A percentile compares a stretch with the other conserved stretches of the same genome.
Evolutionary conservation across 2,113 vertebrate species (phyloP).

Genomic region (Cyanistes caeruleus): DNA sequence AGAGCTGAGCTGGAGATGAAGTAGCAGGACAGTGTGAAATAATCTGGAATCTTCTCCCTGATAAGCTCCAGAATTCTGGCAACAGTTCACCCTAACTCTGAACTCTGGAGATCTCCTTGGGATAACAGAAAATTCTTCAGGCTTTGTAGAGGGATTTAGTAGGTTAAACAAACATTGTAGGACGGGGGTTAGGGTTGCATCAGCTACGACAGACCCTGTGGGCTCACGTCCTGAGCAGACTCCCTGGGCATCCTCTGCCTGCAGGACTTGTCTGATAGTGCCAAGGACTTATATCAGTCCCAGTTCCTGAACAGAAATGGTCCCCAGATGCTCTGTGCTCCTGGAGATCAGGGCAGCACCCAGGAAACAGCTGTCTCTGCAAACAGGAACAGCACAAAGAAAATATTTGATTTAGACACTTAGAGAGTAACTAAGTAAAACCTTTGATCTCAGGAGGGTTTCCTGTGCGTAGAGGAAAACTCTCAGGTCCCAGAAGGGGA

Average conservation of each 20-base stretch:
- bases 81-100: neutral
- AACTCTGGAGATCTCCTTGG: neutral
- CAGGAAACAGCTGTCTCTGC: neutral
- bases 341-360: neutral
- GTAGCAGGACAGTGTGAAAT: neutral
- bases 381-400: neutral
- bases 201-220: neutral
- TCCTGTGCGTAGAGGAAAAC: neutral
- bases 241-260: neutral
- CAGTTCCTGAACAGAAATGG: neutral
- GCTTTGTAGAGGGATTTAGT: neutral
- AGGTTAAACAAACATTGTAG: neutral
- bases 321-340: neutral
- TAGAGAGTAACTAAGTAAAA: neutral
- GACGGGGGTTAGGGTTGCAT: neutral
- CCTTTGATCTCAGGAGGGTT: neutral
- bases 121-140: neutral
- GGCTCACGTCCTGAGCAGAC: neutral
- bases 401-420: neutral
- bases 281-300: neutral
- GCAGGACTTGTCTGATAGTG: neutral
- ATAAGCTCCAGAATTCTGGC: neutral
- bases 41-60: neutral
- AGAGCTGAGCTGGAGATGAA: neutral
- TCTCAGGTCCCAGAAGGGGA: neutral